Percentiles rank a stretch among this genome's conserved stretches.
These are phyloP conservation scores for Anthopleura sola DNA, from an alignment of 64 coral and sea anemone genomes.

Conservation along the genomic window DNA sequence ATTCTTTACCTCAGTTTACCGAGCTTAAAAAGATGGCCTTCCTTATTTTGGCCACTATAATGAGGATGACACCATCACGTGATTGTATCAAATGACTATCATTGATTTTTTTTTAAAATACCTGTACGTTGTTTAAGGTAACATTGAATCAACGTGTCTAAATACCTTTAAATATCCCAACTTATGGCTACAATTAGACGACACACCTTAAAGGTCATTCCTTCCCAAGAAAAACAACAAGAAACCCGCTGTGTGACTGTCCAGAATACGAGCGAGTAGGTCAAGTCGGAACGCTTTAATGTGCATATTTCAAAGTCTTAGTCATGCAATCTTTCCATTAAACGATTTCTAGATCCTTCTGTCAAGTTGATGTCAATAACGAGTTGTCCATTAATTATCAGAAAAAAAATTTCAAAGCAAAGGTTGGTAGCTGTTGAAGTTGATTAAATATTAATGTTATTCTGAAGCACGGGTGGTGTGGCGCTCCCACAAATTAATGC, in stretches of 20 bases:
- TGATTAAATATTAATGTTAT: background rate
- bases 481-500: too few relatives aligned
- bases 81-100: background rate
- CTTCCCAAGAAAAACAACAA: background rate
- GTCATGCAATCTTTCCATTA: background rate
- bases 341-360: background rate
- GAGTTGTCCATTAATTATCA: background rate
- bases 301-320: background rate
- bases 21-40: background rate
- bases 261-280: background rate
- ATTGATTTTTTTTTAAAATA: background rate
- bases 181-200: slow-evolving; percentile 17
- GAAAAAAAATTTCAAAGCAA: background rate
- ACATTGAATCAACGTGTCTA: background rate
- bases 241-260: background rate
- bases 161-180: slow-evolving; percentile 15
- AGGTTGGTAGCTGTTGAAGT: background rate
- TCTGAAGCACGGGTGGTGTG: too few relatives aligned
- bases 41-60: background rate
- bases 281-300: background rate
- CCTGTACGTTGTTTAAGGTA: background rate
- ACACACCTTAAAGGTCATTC: background rate
- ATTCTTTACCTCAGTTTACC: background rate
- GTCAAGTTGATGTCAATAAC: background rate
- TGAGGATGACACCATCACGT: too few relatives aligned